A percentile compares a stretch with the other conserved stretches of the same genome.
phyloP scores from a whole-genome alignment of 2,888 invertebrate species.

The Campoplex nolae region DNA sequence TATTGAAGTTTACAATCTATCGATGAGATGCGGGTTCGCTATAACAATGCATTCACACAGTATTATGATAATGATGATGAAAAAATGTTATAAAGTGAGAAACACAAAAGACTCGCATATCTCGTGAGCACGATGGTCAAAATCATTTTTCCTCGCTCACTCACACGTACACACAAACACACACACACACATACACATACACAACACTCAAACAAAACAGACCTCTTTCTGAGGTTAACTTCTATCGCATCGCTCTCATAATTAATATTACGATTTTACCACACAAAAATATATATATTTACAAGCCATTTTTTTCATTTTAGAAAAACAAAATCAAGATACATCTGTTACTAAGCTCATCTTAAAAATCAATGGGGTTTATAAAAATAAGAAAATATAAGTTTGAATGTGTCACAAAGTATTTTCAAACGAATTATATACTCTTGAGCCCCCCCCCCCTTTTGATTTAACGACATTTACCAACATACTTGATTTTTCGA shows the following conservation, averaged over 20 bases:
- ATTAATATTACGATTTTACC: constrained; percentile 17
- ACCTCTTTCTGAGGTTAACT: constrained; percentile 8
- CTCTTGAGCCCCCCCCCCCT: background rate
- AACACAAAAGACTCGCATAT: constrained; percentile 38
- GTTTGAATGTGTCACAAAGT: background rate
- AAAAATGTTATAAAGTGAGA: background rate
- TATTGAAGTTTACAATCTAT: constrained; percentile 24
- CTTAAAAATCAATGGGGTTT: background rate
- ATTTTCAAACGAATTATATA: background rate
- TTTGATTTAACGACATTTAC: background rate
- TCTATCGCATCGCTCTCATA: constrained; percentile 43
- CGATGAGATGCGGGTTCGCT: constrained; percentile 13
- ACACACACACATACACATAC: background rate
- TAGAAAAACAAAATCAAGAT: constrained; percentile 25
- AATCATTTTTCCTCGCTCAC: constrained; percentile 42
- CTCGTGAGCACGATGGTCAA: constrained; percentile 41
- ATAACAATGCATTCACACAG: constrained; percentile 35
- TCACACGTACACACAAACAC: background rate
- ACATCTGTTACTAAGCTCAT: background rate
- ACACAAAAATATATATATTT: constrained; percentile 19
- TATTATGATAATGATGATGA: constrained; percentile 32
- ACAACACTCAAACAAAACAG: background rate
- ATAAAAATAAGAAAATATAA: background rate
- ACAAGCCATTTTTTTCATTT: constrained; percentile 14
- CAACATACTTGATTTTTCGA: background rate